Percentiles rank a stretch among this genome's conserved stretches.
phyloP scores from a whole-genome alignment of 2,113 vertebrate genomes.

The Brachirus orientalis region DNA sequence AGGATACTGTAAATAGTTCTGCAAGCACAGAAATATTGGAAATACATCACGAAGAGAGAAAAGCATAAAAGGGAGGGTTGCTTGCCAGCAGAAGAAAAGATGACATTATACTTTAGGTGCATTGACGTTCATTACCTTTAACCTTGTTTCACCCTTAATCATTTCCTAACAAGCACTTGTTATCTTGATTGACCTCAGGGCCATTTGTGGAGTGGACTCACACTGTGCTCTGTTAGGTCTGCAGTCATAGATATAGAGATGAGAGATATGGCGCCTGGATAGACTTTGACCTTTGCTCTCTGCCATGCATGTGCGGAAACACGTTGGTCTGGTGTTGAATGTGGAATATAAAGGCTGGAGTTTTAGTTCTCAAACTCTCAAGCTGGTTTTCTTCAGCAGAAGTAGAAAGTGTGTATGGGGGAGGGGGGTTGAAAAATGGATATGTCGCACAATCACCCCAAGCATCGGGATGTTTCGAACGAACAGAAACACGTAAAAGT shows the following conservation, averaged over 20 bases:
- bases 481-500: no score
- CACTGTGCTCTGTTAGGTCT: slow-evolving; percentile 14
- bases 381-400: no score
- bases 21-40: not conserved
- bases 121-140: slow-evolving; percentile 17
- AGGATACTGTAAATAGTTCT: slow-evolving; percentile 4
- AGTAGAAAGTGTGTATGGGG: no score
- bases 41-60: no score
- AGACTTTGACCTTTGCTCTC: slow-evolving; percentile 67
- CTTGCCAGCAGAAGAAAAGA: not conserved
- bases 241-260: slow-evolving; percentile 38
- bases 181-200: slow-evolving; percentile 40
- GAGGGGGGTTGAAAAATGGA: no score
- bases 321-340: not conserved
- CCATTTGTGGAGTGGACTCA: slow-evolving; percentile 8
- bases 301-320: slow-evolving; percentile 6
- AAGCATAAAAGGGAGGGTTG: not conserved
- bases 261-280: slow-evolving; percentile 24
- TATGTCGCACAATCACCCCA: no score
- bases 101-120: not conserved
- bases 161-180: slow-evolving; percentile 15
- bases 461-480: no score
- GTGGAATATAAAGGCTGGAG: not conserved
- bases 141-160: slow-evolving; percentile 17
- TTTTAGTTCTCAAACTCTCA: no score